phyloP scores from a whole-genome alignment of 1,140 invertebrate species.

The Aphelenchoides fujianensis region DNA sequence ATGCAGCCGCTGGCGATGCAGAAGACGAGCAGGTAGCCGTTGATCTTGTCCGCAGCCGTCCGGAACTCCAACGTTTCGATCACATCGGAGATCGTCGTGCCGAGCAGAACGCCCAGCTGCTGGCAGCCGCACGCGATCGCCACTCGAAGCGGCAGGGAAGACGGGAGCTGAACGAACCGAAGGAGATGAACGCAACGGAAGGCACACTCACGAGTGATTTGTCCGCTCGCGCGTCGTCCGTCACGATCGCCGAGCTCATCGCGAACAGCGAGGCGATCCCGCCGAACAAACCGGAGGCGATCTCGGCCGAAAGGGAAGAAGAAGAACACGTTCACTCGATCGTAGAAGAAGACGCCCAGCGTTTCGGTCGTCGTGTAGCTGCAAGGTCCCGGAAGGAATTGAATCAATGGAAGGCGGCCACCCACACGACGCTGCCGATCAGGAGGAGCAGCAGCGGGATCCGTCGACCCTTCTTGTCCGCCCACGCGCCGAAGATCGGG shows the following conservation, averaged over 20 bases:
- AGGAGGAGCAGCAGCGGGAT: conserved; percentile 23
- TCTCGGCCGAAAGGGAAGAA: conserved; percentile 27
- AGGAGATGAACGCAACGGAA: background rate
- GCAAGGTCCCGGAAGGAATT: no score
- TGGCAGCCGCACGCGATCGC: conserved; percentile 24
- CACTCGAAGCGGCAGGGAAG: conserved; percentile 24
- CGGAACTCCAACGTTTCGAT: conserved; percentile 20
- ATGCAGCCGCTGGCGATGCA: background rate
- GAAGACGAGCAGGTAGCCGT: conserved; percentile 23
- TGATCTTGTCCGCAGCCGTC: conserved; percentile 21
- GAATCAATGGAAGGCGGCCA: no score
- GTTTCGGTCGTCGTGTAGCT: conserved; percentile 18
- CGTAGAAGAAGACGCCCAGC: conserved; percentile 25
- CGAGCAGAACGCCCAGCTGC: conserved; percentile 18
- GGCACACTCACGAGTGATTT: conserved; percentile 18
- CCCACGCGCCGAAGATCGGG: conserved; percentile 36
- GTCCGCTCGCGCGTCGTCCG: conserved; percentile 32
- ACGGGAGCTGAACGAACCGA: conserved; percentile 4
- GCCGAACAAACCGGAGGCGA: conserved; percentile 24
- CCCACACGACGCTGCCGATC: conserved; percentile 7
- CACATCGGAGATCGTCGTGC: background rate
- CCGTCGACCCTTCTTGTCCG: conserved; percentile 27
- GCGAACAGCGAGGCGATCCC: conserved; percentile 27
- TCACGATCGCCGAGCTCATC: conserved; percentile 21
- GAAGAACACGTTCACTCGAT: conserved; percentile 35